Evolutionary conservation across 2,797 vertebrate genomes (phyloP), one percentile per base, ranked within the genome.

Genomic region (Mallotus villosus): DNA sequence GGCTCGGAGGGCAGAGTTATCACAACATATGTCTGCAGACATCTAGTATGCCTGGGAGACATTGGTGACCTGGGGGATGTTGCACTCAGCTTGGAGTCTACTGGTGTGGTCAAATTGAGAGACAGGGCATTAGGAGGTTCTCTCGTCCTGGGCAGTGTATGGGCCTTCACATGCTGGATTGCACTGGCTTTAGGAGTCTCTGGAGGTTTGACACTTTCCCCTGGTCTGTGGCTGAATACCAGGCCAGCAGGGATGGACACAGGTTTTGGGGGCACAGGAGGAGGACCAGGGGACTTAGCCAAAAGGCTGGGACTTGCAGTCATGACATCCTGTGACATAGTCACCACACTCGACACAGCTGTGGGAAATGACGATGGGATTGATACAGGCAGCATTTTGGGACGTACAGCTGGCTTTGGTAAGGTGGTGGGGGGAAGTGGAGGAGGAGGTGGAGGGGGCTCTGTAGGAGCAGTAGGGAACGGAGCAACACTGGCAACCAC

Each of bases 1-100:
- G 96, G 95, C 82, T 98, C 97, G 82, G 97, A 99, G 67, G 97
- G 97, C 85, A 99, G 91, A 1, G 97, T 99, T 88, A 99, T 99
- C 37, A 99, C 97, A 61, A 98, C 97, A 63, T 98, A 99, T 0
- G 97, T 98, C 87, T 98, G 95, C 78, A 96, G 93, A 76, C 94
- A 94, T 91, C 95, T 97, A 14, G 92, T 88, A 87, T 95, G 79
- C 82, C 96, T 95, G 49, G 97, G 97, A 80, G 97, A 98, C 70
- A 97, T 77, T 24, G 97, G 97, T 57, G 97, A 99, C 73, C 96
- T 97, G 55, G 97, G 97, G 69, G 97, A 98, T 1, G 93, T 86
- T 78, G 84, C 60, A 77, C 87, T 86, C 63, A 95, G 81, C 80
- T 93, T 97, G 69, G 92, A 95, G 51, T 98, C 95, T 75, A 92